Evolutionary conservation across 2,888 invertebrate genomes (phyloP).

Genomic region (Drosophila trichaetosa): DNA sequence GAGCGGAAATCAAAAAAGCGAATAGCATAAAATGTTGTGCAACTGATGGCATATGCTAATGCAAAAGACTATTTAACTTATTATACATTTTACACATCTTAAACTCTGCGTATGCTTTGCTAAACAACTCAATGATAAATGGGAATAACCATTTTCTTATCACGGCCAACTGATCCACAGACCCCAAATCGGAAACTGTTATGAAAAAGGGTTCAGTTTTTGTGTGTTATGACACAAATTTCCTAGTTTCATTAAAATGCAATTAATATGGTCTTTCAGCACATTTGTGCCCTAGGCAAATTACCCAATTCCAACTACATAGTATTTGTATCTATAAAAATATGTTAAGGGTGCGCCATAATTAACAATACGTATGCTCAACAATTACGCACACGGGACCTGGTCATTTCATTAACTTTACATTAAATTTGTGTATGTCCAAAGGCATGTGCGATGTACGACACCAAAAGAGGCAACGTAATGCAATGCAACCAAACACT

Average conservation of each 20-base stretch:
- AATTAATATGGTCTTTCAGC: constrained; percentile 78
- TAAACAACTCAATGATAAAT: constrained; percentile 36
- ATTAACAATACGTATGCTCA: constrained; percentile 70
- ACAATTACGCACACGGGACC: constrained; percentile 51
- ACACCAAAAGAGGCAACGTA: constrained; percentile 19
- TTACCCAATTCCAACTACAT: constrained; percentile 26
- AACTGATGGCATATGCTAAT: constrained; percentile 44
- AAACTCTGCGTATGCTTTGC: neutral
- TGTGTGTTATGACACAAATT: constrained; percentile 17
- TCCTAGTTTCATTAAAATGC: constrained; percentile 74
- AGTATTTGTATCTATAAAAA: constrained; percentile 23
- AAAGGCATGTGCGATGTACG: constrained; percentile 34
- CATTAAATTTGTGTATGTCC: constrained; percentile 44
- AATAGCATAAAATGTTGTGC: constrained; percentile 24
- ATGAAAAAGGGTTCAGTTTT: constrained; percentile 41
- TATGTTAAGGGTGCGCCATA: constrained; percentile 70
- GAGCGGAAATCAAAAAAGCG: constrained; percentile 7
- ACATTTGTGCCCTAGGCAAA: constrained; percentile 57
- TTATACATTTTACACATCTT: neutral
- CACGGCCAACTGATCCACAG: constrained; percentile 18
- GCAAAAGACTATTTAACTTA: constrained; percentile 10
- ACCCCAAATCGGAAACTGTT: constrained; percentile 9
- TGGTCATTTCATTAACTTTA: constrained; percentile 69
- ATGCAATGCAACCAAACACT: constrained; percentile 33
- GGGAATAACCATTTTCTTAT: constrained; percentile 27